A percentile compares a stretch with the other conserved stretches of the same genome.
Conservation (phyloP, 2,113 vertebrate genomes). For the mouse (Mus musculus) region GRCm39 chr17:47856501-47857000, state of each 20-base stretch:
- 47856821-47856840: not conserved
- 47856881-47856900: slow-evolving; percentile 3
- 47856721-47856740: slow-evolving; percentile 12
- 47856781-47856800: slow-evolving; percentile 34
- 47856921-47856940: slow-evolving; percentile 72
- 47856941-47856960: slow-evolving; percentile 64
- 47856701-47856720: not conserved
- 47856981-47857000: slow-evolving; percentile 63
- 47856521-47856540: not conserved
- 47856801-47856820: not conserved
- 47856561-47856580: not conserved
- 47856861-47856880: not conserved
- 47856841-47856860: not conserved
- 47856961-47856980: slow-evolving; percentile 64
- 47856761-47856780: slow-evolving; percentile 60
- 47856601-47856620: not conserved
- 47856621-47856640: not conserved
- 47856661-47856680: not conserved
- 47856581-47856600: not conserved
- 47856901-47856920: slow-evolving; percentile 72
- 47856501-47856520: not conserved
- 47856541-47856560: not conserved
- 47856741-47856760: slow-evolving; percentile 38
- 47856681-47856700: slow-evolving; percentile 4
- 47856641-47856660: not conserved